Evolutionary conservation across 1,140 invertebrate genomes (phyloP), one percentile per base, ranked within the genome.

Genomic region (Tachypleus tridentatus): DNA sequence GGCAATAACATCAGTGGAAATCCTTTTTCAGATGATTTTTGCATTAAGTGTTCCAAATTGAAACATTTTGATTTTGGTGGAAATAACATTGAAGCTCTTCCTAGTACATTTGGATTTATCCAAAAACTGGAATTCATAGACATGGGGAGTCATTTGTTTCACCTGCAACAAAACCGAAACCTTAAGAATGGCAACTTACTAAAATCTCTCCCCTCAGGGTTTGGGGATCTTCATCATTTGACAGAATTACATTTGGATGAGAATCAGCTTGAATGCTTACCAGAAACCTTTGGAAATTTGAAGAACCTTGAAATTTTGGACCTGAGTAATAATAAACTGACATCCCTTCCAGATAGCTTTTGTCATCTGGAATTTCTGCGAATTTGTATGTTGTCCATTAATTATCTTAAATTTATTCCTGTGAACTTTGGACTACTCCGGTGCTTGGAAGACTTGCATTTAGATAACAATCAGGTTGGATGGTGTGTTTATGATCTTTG

Each of bases 271-370:
- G 85, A 88, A 70, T 78, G 83, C 49, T 75, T 95, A 4, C 86
- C 85, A 3, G 87, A 89, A 61, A 80, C 89, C 69, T 84, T 87
- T 4, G 89, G 93, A 76, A 86, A 91, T 75, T 89, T 90, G 49
- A 73, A 92, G 49, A 80, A 86, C 29, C 80, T 89, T 51, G 72
- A 92, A 62, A 84, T 91, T 73, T 76, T 95, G 0, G 84, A 93
- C 76, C 77, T 93, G 8, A 82, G 80, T 64, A 80, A 87, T 52
- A 95, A 95, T 75, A 77, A 82, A 48, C 73, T 95, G 0, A 77
- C 78, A 4, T 83, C 86, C 64, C 76, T 95, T 1, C 88, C 90
- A 3, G 87, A 90, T n/a, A 64, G 62, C 54, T 67, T 67, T 58
- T 53, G 62, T 11, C 53, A 64, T 4, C 57, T 67, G 3, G 7